Percentiles rank a stretch among this genome's conserved stretches.
Conservation (phyloP, 2,888 invertebrate genomes). For the Rhorus exstirpatorius region DNA sequence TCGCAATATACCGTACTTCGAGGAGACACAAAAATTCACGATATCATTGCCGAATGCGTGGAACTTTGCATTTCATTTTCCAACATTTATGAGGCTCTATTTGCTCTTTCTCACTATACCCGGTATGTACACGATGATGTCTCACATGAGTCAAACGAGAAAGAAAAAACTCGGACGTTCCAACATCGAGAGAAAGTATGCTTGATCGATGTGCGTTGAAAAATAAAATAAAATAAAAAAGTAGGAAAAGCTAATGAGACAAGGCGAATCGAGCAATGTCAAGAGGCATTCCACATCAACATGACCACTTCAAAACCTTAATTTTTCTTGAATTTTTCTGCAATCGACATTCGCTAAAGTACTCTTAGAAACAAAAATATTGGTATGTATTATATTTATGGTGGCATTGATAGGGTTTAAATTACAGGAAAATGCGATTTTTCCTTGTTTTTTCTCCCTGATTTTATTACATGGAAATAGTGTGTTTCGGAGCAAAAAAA, state of each 20-base stretch:
- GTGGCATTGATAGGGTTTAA: too few species aligned
- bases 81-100: slow-evolving; percentile 92
- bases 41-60: slow-evolving; percentile 93
- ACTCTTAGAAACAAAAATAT: too few species aligned
- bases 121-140: slow-evolving; percentile 92
- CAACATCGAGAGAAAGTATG: slow-evolving; percentile 76
- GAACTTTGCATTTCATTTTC: slow-evolving; percentile 96
- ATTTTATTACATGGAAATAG: too few species aligned
- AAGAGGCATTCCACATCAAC: too few species aligned
- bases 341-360: too few species aligned
- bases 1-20: slow-evolving; percentile 95
- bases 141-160: slow-evolving; percentile 93
- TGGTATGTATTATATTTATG: too few species aligned
- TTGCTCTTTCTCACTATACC: slow-evolving; percentile 92
- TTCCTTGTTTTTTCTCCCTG: too few species aligned
- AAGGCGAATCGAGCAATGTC: too few species aligned
- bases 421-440: too few species aligned
- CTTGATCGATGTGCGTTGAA: slow-evolving; percentile 47
- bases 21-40: slow-evolving; percentile 93
- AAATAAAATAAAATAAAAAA: background rate
- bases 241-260: background rate
- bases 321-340: too few species aligned
- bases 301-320: too few species aligned
- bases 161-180: slow-evolving; percentile 88
- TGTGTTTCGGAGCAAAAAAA: too few species aligned